Percentiles rank a stretch among this genome's conserved stretches.
phyloP scores from a whole-genome alignment of 2,797 vertebrate species.

The Delichon dasypus region DNA sequence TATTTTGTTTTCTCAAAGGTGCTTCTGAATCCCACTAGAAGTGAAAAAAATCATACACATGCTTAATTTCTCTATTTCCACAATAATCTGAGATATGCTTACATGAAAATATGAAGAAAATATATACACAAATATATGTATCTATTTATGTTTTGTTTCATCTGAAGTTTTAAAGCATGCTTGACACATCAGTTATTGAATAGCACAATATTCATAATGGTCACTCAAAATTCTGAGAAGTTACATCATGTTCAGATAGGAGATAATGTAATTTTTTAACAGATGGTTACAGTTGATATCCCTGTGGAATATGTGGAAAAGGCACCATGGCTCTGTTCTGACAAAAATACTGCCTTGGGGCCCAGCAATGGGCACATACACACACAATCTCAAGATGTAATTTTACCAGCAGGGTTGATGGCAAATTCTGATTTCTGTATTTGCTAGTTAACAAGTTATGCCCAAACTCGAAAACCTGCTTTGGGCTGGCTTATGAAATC shows the following conservation, averaged over 20 bases:
- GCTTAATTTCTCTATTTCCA: neutral
- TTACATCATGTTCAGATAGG: neutral
- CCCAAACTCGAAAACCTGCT: neutral
- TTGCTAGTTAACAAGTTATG: neutral
- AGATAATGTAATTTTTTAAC: constrained; percentile 6
- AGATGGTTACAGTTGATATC: neutral
- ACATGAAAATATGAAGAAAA: neutral
- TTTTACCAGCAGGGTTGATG: neutral
- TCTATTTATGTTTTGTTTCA: neutral
- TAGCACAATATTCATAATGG: neutral
- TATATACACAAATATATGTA: neutral
- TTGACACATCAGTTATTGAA: neutral
- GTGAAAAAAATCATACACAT: neutral
- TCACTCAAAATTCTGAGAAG: neutral
- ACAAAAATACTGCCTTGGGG: neutral
- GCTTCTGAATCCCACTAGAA: neutral
- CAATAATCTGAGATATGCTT: neutral
- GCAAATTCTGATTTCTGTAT: neutral
- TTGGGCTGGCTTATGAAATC: constrained; percentile 10
- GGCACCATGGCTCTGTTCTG: neutral
- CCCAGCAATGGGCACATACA: neutral
- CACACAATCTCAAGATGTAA: neutral
- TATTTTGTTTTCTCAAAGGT: neutral
- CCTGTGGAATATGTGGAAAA: neutral
- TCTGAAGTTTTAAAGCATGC: neutral